These are phyloP conservation scores for Eudemis profundana DNA, from an alignment of 2,888 invertebrate species.

Conservation along the genomic window DNA sequence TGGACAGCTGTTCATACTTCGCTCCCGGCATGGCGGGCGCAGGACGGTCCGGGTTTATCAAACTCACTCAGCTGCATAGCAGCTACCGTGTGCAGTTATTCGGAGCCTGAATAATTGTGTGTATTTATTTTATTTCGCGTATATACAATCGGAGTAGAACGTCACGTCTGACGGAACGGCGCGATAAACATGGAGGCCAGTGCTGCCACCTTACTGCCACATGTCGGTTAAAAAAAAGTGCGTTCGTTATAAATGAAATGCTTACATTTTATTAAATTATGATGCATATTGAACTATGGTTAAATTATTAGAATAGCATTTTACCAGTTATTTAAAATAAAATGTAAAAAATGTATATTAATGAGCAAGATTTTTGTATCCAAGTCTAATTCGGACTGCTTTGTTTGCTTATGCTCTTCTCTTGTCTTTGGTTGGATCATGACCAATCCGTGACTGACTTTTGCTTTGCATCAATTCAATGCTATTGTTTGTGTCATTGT, in stretches of 20 bases:
- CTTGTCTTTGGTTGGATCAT: too few relatives aligned
- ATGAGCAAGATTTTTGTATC: too few relatives aligned
- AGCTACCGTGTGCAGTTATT: constrained; percentile 48
- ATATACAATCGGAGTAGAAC: constrained; percentile 15
- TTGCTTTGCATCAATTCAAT: too few relatives aligned
- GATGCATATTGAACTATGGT: too few relatives aligned
- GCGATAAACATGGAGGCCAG: constrained; percentile 31
- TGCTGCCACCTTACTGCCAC: constrained; percentile 38
- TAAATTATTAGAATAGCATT: too few relatives aligned
- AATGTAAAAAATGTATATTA: too few relatives aligned
- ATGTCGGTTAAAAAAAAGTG: constrained; percentile 12
- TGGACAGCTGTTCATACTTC: constrained; percentile 81
- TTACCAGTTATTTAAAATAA: too few relatives aligned
- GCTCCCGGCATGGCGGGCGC: constrained; percentile 69
- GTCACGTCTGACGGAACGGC: constrained; percentile 30
- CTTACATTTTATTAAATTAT: too few relatives aligned
- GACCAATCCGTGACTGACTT: too few relatives aligned
- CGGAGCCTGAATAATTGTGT: constrained; percentile 15
- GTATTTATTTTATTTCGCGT: constrained; percentile 32
- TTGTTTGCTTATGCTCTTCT: too few relatives aligned
- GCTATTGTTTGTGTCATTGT: too few relatives aligned
- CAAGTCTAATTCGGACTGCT: too few relatives aligned
- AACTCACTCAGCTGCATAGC: constrained; percentile 66
- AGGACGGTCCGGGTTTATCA: constrained; percentile 51
- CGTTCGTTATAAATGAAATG: not conserved